Evolutionary conservation across 2,113 vertebrate genomes (phyloP), one percentile per base, ranked within the genome.

Genomic region (Odontesthes bonariensis): DNA sequence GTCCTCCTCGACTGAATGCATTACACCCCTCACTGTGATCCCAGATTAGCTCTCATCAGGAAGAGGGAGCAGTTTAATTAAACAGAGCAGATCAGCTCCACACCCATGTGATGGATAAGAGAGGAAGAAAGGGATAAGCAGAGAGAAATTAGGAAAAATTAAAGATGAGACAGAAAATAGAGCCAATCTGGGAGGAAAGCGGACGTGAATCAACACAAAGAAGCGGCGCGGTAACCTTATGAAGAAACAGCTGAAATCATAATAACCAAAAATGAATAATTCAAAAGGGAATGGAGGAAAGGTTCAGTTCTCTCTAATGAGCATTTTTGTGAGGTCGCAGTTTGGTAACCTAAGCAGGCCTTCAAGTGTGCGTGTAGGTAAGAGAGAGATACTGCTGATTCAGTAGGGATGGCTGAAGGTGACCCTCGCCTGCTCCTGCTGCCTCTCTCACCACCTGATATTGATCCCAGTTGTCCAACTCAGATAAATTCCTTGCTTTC

Each of bases 391-490:
- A 88, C 69, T 95, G 93, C 94, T 95, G 94, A 95, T 93, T 94
- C 93, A 93, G 93, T 86, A 81, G 85, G 79, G 89, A 86, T 88
- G 80, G 85, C 56, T 95, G 93, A 95, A 95, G 94, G 93, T 95
- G 93, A 95, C 94, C 93, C 89, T 89, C 62, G 56, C 71, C 86
- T 85, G 69, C 86, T 91, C 82, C 82, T 71, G 75, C 86, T 86
- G 83, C 85, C 84, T 86, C 87, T 87, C 89, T 85, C 88, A 88
- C 88, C 91, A 88, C 88, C 90, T 92, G 85, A 91, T 93, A 94
- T 93, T 84, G 93, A 93, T 94, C 91, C 89, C 83, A 65, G 68
- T 89, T 78, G 81, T 90, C 77, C 86, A 82, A 86, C 82, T 90
- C 85, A 54, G 80, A 91, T 91, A 81, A 89, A 73, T 85, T 85